Base-by-base conservation (phyloP, 2,797 vertebrate species). In the Astyanax mexicanus region DNA sequence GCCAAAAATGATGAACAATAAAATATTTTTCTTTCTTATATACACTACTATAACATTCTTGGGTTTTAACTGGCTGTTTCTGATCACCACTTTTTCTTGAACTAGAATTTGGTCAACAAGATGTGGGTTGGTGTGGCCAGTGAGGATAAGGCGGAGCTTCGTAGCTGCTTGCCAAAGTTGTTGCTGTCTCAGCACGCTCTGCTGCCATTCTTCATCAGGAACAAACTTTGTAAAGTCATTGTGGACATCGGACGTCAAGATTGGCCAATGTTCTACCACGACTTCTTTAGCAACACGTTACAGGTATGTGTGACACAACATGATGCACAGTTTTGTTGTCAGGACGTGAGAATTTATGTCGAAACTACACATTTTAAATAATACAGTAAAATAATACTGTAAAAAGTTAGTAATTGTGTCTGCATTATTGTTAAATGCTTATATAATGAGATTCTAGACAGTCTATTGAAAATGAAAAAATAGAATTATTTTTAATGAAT, bases 191-290 rank as follows among this genome's bases (percentile, higher is more conserved):
- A 98, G 87, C 97, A 99, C 88, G 97, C 97, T 91, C 93, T 93
- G 6, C 93, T 99, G 87, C 98, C 98, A 74, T 98, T 95, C 90
- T 99, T 99, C 84, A 97, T 99, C 85, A 93, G 97, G 80, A 99
- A 99, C 90, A 99, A 99, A 80, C 94, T 99, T 84, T 98, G 96
- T 87, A 99, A 99, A 89, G 98, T 99, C 86, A 98, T 99, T 0
- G 98, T 99, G 81, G 98, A 99, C 80, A 98, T 99, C 7, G 98
- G 98, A 73, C 94, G 98, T 79, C 97, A 99, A 67, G 98, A 99
- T 85, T 99, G 98, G 98, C 98, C 98, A 0, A 98, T 99, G 97
- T 99, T 99, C 90, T 99, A 99, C 90, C 97, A 98, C 27, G 96
- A 99, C 87, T 99, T 99, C 88, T 99, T 99, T 87, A 97, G 96